A percentile compares a stretch with the other conserved stretches of the same genome.
These are phyloP conservation scores for Rafetus swinhoei DNA, from an alignment of 2,113 vertebrate species.

Conservation along the genomic window DNA sequence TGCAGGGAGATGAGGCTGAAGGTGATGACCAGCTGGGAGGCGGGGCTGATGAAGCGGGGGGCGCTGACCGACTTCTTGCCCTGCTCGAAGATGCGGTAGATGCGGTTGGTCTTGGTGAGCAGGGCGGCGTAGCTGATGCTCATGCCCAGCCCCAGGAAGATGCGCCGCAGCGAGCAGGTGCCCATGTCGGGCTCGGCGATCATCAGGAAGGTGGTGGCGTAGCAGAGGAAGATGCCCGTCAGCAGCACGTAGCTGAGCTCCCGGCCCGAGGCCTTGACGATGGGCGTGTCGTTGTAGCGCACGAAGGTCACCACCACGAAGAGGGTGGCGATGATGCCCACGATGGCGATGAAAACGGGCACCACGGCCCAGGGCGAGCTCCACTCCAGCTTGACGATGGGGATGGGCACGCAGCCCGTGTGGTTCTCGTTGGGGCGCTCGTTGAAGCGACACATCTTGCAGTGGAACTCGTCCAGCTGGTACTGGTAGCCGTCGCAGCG, in stretches of 20 bases:
- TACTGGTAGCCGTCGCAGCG: conserved; percentile 96
- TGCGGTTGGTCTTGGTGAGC: conserved; percentile 97
- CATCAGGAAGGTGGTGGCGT: conserved; percentile 96
- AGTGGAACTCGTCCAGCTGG: conserved; percentile 92
- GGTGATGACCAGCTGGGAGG: conserved; percentile 95
- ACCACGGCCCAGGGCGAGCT: conserved; percentile 93
- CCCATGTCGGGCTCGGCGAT: conserved; percentile 89
- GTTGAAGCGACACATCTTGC: conserved; percentile 93
- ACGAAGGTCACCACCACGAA: conserved; percentile 92
- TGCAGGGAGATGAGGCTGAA: conserved; percentile 96
- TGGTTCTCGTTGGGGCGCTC: conserved; percentile 93
- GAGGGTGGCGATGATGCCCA: conserved; percentile 92
- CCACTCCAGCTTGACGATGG: conserved; percentile 96
- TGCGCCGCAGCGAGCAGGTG: conserved; percentile 90
- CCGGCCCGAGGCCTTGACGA: conserved; percentile 94
- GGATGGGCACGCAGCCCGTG: conserved; percentile 91
- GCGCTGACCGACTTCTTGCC: conserved; percentile 94
- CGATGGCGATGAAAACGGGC: conserved; percentile 90
- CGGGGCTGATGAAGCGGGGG: conserved; percentile 93
- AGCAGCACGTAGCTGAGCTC: conserved; percentile 96
- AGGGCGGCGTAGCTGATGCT: conserved; percentile 96
- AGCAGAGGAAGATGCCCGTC: conserved; percentile 96
- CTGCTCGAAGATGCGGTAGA: conserved; percentile 98
- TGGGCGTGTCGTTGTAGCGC: conserved; percentile 96
- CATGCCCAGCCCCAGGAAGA: conserved; percentile 96